Evolutionary conservation across 2,113 vertebrate genomes (phyloP).

Genomic region (Acrocephalus arundinaceus): DNA sequence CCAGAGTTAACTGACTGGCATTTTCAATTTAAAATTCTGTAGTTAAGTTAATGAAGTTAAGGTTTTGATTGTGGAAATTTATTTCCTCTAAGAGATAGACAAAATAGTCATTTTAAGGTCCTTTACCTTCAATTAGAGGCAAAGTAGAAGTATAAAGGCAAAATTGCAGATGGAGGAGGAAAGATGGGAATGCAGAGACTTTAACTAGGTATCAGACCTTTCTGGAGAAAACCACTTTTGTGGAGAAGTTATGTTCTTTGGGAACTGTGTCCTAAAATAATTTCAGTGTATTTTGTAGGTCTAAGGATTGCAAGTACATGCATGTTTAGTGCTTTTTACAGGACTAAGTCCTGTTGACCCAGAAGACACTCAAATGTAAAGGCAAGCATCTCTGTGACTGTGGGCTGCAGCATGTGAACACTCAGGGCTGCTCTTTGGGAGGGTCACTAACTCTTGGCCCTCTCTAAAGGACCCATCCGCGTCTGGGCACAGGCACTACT

Average conservation of each 20-base stretch:
- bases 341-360: neutral
- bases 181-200: neutral
- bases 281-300: neutral
- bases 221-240: neutral
- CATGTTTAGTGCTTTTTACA: neutral
- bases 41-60: neutral
- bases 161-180: neutral
- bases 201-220: neutral
- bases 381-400: neutral
- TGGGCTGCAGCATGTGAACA: neutral
- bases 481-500: neutral
- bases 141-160: neutral
- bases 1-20: neutral
- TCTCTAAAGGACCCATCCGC: neutral
- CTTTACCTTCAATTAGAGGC: neutral
- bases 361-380: rapidly evolving
- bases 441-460: neutral
- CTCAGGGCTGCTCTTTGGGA: neutral
- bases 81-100: neutral
- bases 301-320: rapidly evolving
- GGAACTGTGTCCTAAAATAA: neutral
- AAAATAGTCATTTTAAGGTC: neutral
- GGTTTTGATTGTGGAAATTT: neutral
- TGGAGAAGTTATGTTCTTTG: neutral
- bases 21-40: neutral